These are phyloP conservation scores for Plumapathes pennacea DNA, from an alignment of 92 coral and sea anemone genomes.

Conservation along the genomic window DNA sequence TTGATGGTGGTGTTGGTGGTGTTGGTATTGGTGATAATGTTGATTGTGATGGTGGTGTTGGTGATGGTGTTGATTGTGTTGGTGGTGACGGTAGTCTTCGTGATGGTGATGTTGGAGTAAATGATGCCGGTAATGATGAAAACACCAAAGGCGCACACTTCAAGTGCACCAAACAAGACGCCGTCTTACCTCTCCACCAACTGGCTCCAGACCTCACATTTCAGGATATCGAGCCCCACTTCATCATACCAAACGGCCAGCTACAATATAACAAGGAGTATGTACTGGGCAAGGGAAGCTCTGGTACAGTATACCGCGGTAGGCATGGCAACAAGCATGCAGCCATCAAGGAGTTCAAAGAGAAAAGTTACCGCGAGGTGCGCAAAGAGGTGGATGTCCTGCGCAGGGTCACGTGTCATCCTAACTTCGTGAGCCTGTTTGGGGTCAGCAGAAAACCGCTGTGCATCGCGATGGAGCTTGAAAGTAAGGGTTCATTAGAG, in stretches of 20 bases:
- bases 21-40: too few species aligned
- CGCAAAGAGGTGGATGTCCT: conserved; percentile 70
- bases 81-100: too few species aligned
- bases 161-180: conserved; percentile 12
- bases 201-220: conserved; percentile 39
- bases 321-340: conserved; percentile 16
- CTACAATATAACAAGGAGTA: conserved; percentile 16
- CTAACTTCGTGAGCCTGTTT: conserved; percentile 49
- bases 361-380: conserved; percentile 57
- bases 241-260: conserved; percentile 12
- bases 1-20: conserved; percentile 16
- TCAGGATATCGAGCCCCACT: conserved; percentile 26
- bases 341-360: conserved; percentile 29
- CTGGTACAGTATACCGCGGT: conserved; percentile 56
- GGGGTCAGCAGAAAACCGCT: conserved; percentile 59
- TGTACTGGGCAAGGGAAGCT: conserved; percentile 29
- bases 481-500: conserved; percentile 41
- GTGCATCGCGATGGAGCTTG: conserved; percentile 62
- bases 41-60: too few species aligned
- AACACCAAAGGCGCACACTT: conserved; percentile 5
- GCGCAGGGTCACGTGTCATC: conserved; percentile 56
- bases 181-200: conserved; percentile 1
- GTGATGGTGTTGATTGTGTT: too few species aligned
- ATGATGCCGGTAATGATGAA: too few species aligned
- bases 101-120: too few species aligned